phyloP scores from a whole-genome alignment of 2,888 invertebrate genomes.

The Sylvicola cinctus region DNA sequence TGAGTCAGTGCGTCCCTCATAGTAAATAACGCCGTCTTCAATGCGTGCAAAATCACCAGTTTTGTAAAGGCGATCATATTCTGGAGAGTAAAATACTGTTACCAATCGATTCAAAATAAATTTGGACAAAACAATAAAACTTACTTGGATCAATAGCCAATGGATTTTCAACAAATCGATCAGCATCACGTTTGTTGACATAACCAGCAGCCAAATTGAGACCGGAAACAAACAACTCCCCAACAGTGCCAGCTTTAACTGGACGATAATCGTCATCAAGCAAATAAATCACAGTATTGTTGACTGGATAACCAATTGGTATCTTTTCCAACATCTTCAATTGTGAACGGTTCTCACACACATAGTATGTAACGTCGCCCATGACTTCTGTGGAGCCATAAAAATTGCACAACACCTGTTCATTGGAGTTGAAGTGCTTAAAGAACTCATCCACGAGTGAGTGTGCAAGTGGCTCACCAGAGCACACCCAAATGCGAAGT shows the following conservation, averaged over 20 bases:
- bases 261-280: slow-evolving; percentile 53
- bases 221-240: slow-evolving; percentile 68
- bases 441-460: slow-evolving; percentile 57
- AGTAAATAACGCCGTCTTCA: slow-evolving; percentile 42
- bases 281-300: slow-evolving; percentile 63
- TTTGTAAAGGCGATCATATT: slow-evolving; percentile 50
- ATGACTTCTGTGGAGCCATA: slow-evolving; percentile 85
- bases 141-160: slow-evolving; percentile 41
- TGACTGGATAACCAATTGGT: slow-evolving; percentile 61
- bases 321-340: slow-evolving; percentile 43
- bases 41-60: slow-evolving; percentile 70
- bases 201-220: slow-evolving; percentile 63
- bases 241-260: slow-evolving; percentile 49
- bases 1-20: slow-evolving; percentile 68
- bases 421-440: slow-evolving; percentile 41
- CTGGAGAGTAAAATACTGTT: slow-evolving; percentile 26
- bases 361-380: slow-evolving; percentile 71
- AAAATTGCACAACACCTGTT: slow-evolving; percentile 58
- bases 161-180: slow-evolving; percentile 56
- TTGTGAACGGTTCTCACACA: slow-evolving; percentile 37
- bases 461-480: slow-evolving; percentile 60
- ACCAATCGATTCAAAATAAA: neutral
- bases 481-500: slow-evolving; percentile 66
- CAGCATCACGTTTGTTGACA: slow-evolving; percentile 49
- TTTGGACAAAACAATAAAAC: slow-evolving; percentile 7